phyloP scores from a whole-genome alignment of 2,113 vertebrate species.

The Pseudopipra pipra region DNA sequence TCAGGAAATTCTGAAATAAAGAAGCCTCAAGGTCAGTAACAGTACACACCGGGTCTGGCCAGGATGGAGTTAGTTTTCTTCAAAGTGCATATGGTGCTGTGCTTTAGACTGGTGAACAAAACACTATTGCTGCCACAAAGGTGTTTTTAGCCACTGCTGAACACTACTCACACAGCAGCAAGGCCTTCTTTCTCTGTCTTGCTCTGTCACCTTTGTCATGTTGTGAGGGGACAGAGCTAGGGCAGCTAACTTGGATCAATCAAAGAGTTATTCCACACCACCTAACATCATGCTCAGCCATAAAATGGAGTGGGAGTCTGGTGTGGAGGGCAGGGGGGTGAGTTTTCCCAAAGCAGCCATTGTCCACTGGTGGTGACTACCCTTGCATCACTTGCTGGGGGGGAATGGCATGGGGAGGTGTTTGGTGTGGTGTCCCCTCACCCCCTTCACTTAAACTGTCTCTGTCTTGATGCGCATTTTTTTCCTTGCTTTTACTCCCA shows the following conservation, averaged over 20 bases:
- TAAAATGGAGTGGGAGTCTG: background rate
- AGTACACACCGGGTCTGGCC: background rate
- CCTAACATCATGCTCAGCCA: background rate
- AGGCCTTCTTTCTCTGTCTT: background rate
- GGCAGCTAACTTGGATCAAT: background rate
- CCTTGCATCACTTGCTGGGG: too few species aligned
- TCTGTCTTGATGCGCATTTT: background rate
- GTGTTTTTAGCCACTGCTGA: background rate
- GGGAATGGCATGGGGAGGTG: accelerated
- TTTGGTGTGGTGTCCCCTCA: background rate
- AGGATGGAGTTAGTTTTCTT: background rate
- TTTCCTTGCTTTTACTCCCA: background rate
- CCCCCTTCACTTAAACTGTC: background rate
- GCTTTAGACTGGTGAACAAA: background rate
- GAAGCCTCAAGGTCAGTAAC: background rate
- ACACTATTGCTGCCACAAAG: background rate
- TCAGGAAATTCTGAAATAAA: background rate
- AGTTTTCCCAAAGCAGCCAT: background rate
- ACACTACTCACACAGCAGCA: background rate
- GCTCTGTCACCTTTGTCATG: background rate
- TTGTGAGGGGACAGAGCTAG: background rate
- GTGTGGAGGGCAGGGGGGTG: too few species aligned
- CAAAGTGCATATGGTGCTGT: background rate
- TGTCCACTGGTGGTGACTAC: background rate
- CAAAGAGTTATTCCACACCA: background rate